These are phyloP conservation scores for Drosophila biarmipes DNA, from an alignment of 1,140 invertebrate genomes.

Conservation along the genomic window DNA sequence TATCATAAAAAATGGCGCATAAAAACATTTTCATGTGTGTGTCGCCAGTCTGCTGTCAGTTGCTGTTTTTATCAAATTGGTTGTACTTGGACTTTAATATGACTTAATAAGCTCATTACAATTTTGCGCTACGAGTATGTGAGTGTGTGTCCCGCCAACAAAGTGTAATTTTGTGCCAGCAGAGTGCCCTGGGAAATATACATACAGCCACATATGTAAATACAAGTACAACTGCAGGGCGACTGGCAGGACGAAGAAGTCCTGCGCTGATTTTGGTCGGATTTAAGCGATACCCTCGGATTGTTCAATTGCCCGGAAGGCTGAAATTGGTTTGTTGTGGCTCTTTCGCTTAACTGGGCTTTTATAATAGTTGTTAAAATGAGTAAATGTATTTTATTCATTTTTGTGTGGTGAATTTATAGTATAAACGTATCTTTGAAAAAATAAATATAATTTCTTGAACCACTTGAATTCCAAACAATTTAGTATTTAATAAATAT, in stretches of 20 bases:
- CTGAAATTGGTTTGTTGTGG: neutral
- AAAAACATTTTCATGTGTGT: conserved; percentile 43
- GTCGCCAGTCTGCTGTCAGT: conserved; percentile 50
- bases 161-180: conserved; percentile 62
- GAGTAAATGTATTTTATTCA: neutral
- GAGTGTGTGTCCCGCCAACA: conserved; percentile 32
- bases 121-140: conserved; percentile 28
- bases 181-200: conserved; percentile 19
- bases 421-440: no score
- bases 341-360: neutral
- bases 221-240: conserved; percentile 30
- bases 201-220: conserved; percentile 18
- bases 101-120: conserved; percentile 72
- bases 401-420: no score
- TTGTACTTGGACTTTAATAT: conserved; percentile 81
- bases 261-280: conserved; percentile 15
- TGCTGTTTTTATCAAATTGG: conserved; percentile 78
- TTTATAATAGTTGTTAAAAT: neutral
- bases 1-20: conserved; percentile 47
- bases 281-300: conserved; percentile 32
- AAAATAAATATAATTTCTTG: no score
- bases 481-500: no score
- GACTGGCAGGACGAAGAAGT: conserved; percentile 12
- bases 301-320: neutral
- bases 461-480: no score